phyloP scores from a whole-genome alignment of 2,113 vertebrate genomes.

The Grus americana region DNA sequence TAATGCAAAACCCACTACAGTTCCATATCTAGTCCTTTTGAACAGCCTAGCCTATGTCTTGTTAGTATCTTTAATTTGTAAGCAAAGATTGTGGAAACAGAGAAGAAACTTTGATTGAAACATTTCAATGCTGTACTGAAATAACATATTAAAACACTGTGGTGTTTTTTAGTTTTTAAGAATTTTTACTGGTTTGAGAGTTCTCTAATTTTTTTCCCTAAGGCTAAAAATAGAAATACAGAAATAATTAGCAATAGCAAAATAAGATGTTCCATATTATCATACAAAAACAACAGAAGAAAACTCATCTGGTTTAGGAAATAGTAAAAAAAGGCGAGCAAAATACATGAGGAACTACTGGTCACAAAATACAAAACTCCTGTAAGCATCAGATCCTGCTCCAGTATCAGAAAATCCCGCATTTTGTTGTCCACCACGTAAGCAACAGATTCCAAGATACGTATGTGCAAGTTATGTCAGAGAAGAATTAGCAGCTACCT shows the following conservation, averaged over 20 bases:
- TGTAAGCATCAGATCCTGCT: background rate
- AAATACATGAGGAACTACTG: background rate
- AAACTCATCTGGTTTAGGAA: background rate
- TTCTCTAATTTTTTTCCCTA: background rate
- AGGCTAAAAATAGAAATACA: background rate
- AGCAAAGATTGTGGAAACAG: background rate
- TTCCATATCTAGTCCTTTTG: background rate
- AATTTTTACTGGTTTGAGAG: background rate
- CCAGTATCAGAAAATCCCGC: background rate
- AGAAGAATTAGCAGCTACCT: conserved; percentile 64
- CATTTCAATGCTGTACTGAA: background rate
- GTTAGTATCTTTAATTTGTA: background rate
- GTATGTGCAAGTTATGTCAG: background rate
- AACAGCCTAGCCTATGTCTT: background rate
- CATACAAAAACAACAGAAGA: background rate
- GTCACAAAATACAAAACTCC: background rate
- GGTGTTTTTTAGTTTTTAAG: background rate
- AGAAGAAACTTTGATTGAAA: background rate
- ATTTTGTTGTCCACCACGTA: background rate
- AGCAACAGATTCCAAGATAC: background rate
- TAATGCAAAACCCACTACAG: background rate
- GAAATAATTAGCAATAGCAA: background rate
- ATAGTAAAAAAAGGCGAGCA: background rate
- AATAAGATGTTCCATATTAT: background rate
- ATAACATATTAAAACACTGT: background rate